Percentiles rank a stretch among this genome's conserved stretches.
Conservation (phyloP, 2,113 vertebrate species). For the Elachura formosa region DNA sequence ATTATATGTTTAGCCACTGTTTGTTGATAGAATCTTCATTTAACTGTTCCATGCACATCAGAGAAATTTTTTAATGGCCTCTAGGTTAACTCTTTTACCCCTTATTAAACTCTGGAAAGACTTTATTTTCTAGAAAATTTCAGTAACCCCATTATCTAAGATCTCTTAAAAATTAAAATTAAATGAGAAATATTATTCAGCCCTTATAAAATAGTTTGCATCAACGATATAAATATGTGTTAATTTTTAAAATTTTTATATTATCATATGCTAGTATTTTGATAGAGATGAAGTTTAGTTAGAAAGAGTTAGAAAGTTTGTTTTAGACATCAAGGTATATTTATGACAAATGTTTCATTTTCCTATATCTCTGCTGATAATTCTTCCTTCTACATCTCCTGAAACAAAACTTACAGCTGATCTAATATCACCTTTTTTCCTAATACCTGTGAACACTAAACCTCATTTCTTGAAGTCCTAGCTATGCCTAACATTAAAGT, state of each 20-base stretch:
- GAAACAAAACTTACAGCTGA: background rate
- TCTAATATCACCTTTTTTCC: background rate
- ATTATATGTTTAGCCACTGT: background rate
- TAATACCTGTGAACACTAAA: background rate
- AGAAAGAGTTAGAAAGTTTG: background rate
- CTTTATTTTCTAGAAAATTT: background rate
- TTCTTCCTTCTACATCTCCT: background rate
- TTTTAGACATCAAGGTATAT: background rate
- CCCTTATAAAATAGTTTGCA: background rate
- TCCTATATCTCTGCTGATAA: background rate
- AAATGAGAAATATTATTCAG: background rate
- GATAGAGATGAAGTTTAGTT: background rate
- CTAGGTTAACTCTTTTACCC: background rate
- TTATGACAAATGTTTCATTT: background rate
- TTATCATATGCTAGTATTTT: background rate
- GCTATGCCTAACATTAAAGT: background rate
- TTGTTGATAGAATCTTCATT: conserved; percentile 8
- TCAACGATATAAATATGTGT: background rate
- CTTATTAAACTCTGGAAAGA: background rate
- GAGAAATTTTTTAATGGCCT: background rate
- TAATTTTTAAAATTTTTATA: background rate
- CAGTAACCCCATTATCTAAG: background rate
- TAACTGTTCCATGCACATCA: background rate
- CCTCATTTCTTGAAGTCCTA: background rate
- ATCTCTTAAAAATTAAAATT: background rate